phyloP scores from a whole-genome alignment of 2,113 vertebrate species.

The Coracopsis vasa region DNA sequence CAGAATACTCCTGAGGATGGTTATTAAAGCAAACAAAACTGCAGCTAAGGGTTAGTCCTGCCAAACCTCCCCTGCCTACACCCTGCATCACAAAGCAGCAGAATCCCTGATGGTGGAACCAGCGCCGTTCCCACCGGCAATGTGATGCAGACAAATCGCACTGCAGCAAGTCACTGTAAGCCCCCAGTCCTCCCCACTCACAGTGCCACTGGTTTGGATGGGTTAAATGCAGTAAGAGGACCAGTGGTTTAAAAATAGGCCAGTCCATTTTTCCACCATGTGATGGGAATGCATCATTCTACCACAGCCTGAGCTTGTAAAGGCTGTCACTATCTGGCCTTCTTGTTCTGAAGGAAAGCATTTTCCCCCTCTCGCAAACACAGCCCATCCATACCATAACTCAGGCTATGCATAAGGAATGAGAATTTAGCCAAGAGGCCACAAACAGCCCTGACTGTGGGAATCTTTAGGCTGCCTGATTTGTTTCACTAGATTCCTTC shows the following conservation, averaged over 20 bases:
- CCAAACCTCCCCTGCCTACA: not conserved
- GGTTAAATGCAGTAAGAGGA: not conserved
- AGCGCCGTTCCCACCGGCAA: not conserved
- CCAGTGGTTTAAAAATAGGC: not conserved
- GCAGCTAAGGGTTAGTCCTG: not conserved
- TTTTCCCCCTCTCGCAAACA: not conserved
- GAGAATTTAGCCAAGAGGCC: not conserved
- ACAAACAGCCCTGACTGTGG: not conserved
- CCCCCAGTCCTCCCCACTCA: not conserved
- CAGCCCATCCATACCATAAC: not conserved
- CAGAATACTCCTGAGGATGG: not conserved
- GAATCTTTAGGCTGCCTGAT: slow-evolving; percentile 3
- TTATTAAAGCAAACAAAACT: not conserved
- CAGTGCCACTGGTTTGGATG: not conserved
- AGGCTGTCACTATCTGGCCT: not conserved
- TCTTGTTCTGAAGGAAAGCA: not conserved
- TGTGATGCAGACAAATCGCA: not conserved
- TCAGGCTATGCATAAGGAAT: not conserved
- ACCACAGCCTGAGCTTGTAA: not conserved
- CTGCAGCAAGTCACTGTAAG: not conserved
- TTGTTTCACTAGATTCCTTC: slow-evolving; percentile 26
- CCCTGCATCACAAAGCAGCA: not conserved
- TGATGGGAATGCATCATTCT: not conserved
- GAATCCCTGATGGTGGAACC: not conserved
- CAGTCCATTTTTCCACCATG: not conserved